These are phyloP conservation scores for Temnothorax nylanderi DNA, from an alignment of 1,140 invertebrate species.

Conservation along the genomic window DNA sequence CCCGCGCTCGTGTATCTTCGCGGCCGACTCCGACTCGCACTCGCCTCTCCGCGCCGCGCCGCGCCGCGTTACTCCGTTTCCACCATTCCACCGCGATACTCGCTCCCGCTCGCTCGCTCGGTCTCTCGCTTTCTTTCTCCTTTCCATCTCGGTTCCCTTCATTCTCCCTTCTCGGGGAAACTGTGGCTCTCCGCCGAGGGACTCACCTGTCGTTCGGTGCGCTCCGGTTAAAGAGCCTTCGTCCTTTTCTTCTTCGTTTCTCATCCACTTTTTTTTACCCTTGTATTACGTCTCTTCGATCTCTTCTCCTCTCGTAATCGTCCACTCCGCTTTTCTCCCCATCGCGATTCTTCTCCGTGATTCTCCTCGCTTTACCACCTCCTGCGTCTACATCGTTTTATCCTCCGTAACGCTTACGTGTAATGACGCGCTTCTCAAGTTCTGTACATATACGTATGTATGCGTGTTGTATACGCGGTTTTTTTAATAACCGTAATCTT, in stretches of 20 bases:
- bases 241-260: constrained; percentile 13
- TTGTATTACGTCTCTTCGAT: constrained; percentile 44
- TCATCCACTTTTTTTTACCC: constrained; percentile 28
- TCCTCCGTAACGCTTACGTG: constrained; percentile 15
- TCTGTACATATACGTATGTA: not conserved
- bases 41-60: not conserved
- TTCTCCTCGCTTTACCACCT: constrained; percentile 35
- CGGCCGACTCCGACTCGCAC: not conserved
- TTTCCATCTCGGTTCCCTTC: not conserved
- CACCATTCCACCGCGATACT: not conserved
- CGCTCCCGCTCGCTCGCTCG: not conserved
- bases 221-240: constrained; percentile 49
- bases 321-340: constrained; percentile 12
- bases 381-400: constrained; percentile 22
- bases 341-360: not conserved
- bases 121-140: not conserved
- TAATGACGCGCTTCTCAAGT: constrained; percentile 3
- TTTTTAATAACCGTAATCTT: not conserved
- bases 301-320: constrained; percentile 42
- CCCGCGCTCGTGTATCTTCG: constrained; percentile 42
- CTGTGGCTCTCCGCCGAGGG: not conserved
- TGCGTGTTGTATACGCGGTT: not conserved
- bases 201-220: constrained; percentile 47
- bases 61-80: not conserved
- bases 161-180: constrained; percentile 3